phyloP scores from a whole-genome alignment of 1,140 invertebrate species.

The Drosophila lowei region DNA sequence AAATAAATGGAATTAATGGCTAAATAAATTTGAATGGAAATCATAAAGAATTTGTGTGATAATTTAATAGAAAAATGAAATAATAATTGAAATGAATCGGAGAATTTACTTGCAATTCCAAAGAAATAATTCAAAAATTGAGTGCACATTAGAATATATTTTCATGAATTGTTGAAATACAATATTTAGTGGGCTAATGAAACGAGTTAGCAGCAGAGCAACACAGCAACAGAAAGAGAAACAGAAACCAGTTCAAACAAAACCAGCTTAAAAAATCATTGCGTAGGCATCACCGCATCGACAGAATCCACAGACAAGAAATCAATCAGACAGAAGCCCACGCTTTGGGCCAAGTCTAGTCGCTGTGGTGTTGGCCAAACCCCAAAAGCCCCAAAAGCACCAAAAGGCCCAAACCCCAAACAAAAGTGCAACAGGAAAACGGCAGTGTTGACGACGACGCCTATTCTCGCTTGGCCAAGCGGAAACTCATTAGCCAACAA shows the following conservation, averaged over 20 bases:
- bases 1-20: slow-evolving; percentile 1
- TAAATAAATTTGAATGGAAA: slow-evolving; percentile 1
- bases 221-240: slow-evolving; percentile 29
- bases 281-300: slow-evolving; percentile 52
- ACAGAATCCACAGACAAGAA: slow-evolving; percentile 27
- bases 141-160: slow-evolving; percentile 42
- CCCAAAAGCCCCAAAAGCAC: no score
- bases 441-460: slow-evolving; percentile 63
- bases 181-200: slow-evolving; percentile 40
- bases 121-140: background rate
- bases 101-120: slow-evolving; percentile 1
- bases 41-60: background rate
- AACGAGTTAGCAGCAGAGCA: slow-evolving; percentile 42
- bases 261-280: slow-evolving; percentile 40
- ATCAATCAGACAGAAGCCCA: slow-evolving; percentile 57
- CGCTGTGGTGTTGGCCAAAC: slow-evolving; percentile 4
- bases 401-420: no score
- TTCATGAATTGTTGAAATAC: slow-evolving; percentile 45
- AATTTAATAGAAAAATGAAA: no score
- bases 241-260: slow-evolving; percentile 19
- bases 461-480: slow-evolving; percentile 44
- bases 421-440: slow-evolving; percentile 37
- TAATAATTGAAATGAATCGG: no score
- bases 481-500: slow-evolving; percentile 78
- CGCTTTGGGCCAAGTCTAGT: slow-evolving; percentile 3